Evolutionary conservation across 2,888 invertebrate genomes (phyloP).

Genomic region (Thalpophila matura): DNA sequence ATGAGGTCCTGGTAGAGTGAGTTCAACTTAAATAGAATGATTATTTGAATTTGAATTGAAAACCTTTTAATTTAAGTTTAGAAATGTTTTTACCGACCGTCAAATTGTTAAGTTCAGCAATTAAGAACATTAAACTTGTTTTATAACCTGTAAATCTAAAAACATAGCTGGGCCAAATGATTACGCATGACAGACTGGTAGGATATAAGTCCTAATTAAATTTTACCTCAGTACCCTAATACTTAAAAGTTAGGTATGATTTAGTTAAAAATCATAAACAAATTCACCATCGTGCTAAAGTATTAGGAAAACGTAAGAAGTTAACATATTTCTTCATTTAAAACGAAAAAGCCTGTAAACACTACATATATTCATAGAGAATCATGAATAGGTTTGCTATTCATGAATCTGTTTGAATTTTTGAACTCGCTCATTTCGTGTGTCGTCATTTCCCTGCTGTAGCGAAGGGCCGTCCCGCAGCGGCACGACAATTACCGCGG

Average conservation of each 20-base stretch:
- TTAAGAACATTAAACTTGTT: background rate
- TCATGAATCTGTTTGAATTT: conserved; percentile 6
- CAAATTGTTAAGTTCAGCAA: conserved; percentile 16
- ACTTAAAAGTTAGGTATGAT: too few relatives aligned
- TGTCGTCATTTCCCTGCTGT: conserved; percentile 31
- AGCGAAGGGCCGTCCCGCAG: conserved; percentile 46
- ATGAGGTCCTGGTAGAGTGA: conserved; percentile 55
- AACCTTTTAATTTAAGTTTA: conserved; percentile 27
- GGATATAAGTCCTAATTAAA: too few relatives aligned
- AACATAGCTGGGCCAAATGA: background rate
- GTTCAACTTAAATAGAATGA: conserved; percentile 37
- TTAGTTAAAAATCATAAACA: too few relatives aligned
- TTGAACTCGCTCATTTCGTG: conserved; percentile 43
- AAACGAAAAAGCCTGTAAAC: too few relatives aligned
- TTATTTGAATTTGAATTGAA: conserved; percentile 49
- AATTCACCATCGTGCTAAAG: too few relatives aligned
- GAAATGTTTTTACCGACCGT: conserved; percentile 1
- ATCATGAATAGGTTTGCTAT: conserved; percentile 7
- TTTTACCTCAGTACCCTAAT: too few relatives aligned
- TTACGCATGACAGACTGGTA: too few relatives aligned
- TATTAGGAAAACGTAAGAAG: too few relatives aligned
- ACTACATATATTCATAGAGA: background rate
- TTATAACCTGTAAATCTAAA: background rate
- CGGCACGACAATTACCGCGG: conserved; percentile 59
- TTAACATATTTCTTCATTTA: too few relatives aligned